Conservation (phyloP, 2,113 vertebrate genomes). For the Dipodomys ordii region DNA sequence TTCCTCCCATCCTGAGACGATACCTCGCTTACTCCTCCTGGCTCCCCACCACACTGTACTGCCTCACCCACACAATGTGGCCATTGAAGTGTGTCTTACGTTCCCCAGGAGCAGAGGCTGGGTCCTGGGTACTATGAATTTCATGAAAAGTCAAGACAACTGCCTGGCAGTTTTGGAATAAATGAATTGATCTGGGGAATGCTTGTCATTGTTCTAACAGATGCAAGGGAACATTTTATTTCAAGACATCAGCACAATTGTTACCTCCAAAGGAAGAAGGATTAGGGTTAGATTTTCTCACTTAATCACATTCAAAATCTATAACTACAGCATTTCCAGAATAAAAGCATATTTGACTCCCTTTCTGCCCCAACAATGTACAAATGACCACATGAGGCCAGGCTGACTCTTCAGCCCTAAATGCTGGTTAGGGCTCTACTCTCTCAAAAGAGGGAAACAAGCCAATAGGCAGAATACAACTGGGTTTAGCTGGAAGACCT, state of each 20-base stretch:
- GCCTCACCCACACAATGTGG: rapidly evolving
- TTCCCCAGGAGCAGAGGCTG: background rate
- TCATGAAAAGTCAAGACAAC: background rate
- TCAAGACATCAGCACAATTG: background rate
- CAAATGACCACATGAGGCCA: background rate
- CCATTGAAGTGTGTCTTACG: background rate
- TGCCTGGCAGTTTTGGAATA: background rate
- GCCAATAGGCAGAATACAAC: background rate
- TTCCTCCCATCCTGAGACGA: background rate
- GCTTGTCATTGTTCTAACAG: background rate
- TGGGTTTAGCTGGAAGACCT: background rate
- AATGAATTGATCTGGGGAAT: background rate
- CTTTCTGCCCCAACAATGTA: background rate
- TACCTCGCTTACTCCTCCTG: too few relatives aligned
- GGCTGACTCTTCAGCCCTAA: background rate
- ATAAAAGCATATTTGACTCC: background rate
- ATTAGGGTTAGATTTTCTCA: background rate
- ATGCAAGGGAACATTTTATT: background rate
- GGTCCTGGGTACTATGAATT: background rate
- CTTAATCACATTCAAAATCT: background rate
- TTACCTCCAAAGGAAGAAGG: background rate
- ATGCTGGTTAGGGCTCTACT: background rate
- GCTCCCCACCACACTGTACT: background rate
- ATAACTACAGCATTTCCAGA: background rate
- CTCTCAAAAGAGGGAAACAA: background rate